Evolutionary conservation across 2,113 vertebrate genomes (phyloP).

Genomic region (Thermophis baileyi): DNA sequence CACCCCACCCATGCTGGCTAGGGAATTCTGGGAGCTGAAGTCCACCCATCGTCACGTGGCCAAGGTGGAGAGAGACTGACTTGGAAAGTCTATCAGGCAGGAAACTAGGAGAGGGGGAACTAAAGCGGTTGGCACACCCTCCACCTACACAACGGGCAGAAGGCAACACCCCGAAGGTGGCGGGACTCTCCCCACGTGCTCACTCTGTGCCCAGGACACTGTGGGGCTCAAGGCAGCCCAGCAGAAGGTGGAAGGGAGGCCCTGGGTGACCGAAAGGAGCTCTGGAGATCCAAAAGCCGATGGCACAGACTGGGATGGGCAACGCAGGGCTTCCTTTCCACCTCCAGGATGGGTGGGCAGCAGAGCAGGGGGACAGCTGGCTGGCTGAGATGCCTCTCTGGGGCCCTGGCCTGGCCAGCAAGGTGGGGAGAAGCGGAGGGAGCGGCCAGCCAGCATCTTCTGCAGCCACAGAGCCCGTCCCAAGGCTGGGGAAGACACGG

Average conservation of each 20-base stretch:
- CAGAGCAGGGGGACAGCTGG: background rate
- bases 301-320: background rate
- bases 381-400: no score
- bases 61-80: no score
- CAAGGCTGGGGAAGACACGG: background rate
- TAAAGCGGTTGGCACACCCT: background rate
- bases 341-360: background rate
- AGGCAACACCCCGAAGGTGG: background rate
- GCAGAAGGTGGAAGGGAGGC: background rate
- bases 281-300: background rate
- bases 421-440: background rate
- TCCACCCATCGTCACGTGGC: no score
- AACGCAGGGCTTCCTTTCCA: background rate
- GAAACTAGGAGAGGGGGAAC: background rate
- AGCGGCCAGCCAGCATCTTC: background rate
- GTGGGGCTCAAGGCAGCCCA: background rate
- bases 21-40: no score
- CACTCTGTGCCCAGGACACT: background rate
- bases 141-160: background rate
- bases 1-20: background rate
- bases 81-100: background rate
- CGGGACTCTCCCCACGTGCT: background rate
- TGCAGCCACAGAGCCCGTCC: background rate
- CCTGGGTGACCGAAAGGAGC: background rate
- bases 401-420: background rate